phyloP scores from a whole-genome alignment of 2,113 vertebrate genomes.

The Laticauda colubrina region DNA sequence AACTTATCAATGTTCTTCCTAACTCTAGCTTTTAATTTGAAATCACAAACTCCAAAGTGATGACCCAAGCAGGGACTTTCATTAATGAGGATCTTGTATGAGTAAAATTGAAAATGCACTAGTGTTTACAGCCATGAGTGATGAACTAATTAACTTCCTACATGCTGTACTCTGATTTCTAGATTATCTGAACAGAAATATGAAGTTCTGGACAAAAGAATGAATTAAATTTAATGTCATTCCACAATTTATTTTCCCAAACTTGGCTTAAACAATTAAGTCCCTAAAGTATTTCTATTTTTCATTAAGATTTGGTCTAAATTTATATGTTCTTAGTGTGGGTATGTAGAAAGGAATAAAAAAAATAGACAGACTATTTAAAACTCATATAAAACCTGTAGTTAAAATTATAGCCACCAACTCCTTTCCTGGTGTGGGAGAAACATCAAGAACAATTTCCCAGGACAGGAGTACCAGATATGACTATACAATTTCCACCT shows the following conservation, averaged over 20 bases:
- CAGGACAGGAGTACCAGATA: background rate
- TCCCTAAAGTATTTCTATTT: background rate
- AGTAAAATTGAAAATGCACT: constrained; percentile 19
- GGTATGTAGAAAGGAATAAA: background rate
- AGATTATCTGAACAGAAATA: constrained; percentile 39
- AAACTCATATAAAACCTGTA: background rate
- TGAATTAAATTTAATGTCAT: background rate
- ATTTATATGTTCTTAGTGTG: background rate
- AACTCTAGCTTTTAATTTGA: constrained; percentile 35
- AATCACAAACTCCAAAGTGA: constrained; percentile 30
- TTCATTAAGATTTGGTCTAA: background rate
- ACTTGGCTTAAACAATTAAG: background rate
- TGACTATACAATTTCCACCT: background rate
- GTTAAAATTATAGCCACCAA: background rate
- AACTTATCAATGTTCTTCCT: constrained; percentile 13
- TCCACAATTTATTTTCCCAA: background rate
- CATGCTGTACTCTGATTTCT: constrained; percentile 31
- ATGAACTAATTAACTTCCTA: constrained; percentile 36
- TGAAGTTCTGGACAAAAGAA: background rate
- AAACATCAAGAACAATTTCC: background rate
- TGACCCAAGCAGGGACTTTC: constrained; percentile 39
- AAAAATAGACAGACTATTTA: background rate
- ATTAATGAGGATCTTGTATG: constrained; percentile 43
- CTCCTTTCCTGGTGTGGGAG: background rate
- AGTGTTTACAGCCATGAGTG: constrained; percentile 35